Evolutionary conservation across 1,140 invertebrate species (phyloP).

Genomic region (Drosophila watanabei): DNA sequence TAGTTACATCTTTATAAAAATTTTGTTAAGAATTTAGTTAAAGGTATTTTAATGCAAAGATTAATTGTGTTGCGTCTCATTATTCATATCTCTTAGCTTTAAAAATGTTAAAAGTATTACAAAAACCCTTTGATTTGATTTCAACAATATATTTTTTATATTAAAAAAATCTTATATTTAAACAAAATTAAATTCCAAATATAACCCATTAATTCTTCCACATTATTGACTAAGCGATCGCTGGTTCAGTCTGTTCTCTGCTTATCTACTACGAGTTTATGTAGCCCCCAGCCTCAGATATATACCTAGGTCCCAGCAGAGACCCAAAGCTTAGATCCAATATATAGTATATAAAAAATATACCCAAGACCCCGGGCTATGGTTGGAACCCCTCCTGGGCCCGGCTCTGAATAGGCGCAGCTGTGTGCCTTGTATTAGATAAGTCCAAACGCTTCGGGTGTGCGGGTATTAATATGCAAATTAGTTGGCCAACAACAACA

Average conservation of each 20-base stretch:
- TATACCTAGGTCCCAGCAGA: slow-evolving; percentile 1
- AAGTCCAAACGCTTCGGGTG: slow-evolving; percentile 49
- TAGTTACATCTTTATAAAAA: neutral
- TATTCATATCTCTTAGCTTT: no score
- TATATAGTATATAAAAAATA: slow-evolving; percentile 1
- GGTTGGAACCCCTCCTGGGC: slow-evolving; percentile 32
- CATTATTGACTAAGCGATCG: slow-evolving; percentile 9
- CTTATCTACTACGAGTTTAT: slow-evolving; percentile 2
- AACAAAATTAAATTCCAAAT: neutral
- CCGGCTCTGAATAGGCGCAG: slow-evolving; percentile 50
- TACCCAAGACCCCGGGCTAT: neutral
- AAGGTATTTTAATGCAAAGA: neutral
- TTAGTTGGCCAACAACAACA: slow-evolving; percentile 55
- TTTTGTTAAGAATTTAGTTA: no score
- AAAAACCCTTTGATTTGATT: no score
- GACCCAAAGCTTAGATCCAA: slow-evolving; percentile 7
- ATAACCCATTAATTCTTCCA: neutral
- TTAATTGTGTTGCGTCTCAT: no score
- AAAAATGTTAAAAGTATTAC: no score
- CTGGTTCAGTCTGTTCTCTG: no score
- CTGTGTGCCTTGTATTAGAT: slow-evolving; percentile 63
- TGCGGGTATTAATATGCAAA: slow-evolving; percentile 77
- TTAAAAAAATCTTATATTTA: neutral
- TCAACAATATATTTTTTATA: neutral
- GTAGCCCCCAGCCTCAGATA: no score